Evolutionary conservation across 1,140 invertebrate species (phyloP).

Genomic region (Lepidurus arcticus): DNA sequence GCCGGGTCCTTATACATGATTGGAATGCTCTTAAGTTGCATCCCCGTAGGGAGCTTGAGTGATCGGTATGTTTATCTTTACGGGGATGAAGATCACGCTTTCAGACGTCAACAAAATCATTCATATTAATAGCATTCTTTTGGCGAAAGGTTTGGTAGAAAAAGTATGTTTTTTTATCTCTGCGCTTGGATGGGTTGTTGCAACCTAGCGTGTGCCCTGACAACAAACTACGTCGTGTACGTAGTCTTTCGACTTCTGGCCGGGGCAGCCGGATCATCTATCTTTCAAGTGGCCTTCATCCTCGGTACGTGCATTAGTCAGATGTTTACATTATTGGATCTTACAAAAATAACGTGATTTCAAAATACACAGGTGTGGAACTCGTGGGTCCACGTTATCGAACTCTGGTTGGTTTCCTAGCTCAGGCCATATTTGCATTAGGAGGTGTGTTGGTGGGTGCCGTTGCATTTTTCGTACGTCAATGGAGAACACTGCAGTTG

Average conservation of each 20-base stretch:
- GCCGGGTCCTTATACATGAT: constrained; percentile 42
- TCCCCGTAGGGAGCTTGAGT: constrained; percentile 41
- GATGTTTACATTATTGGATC: background rate
- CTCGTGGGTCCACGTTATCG: constrained; percentile 41
- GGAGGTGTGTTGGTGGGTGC: constrained; percentile 42
- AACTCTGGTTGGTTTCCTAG: constrained; percentile 41
- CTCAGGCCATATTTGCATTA: constrained; percentile 43
- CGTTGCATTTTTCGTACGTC: constrained; percentile 42
- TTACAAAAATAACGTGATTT: background rate
- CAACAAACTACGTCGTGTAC: constrained; percentile 36
- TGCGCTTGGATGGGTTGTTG: constrained; percentile 35
- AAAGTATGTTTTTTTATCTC: constrained; percentile 28
- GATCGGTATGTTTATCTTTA: constrained; percentile 39
- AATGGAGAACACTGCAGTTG: constrained; percentile 43
- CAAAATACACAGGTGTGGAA: constrained; percentile 40
- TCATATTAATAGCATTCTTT: background rate
- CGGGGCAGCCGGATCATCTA: constrained; percentile 38
- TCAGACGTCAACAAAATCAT: background rate
- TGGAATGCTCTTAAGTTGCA: constrained; percentile 42
- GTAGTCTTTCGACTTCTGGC: constrained; percentile 40
- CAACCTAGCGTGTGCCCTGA: constrained; percentile 38
- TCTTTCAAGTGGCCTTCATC: constrained; percentile 41
- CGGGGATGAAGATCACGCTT: background rate
- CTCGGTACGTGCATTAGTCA: constrained; percentile 36
- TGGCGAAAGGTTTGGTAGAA: constrained; percentile 36